Base-by-base conservation (phyloP, 64 coral and sea anemone genomes). In the Stichodactyla mertensii region DNA sequence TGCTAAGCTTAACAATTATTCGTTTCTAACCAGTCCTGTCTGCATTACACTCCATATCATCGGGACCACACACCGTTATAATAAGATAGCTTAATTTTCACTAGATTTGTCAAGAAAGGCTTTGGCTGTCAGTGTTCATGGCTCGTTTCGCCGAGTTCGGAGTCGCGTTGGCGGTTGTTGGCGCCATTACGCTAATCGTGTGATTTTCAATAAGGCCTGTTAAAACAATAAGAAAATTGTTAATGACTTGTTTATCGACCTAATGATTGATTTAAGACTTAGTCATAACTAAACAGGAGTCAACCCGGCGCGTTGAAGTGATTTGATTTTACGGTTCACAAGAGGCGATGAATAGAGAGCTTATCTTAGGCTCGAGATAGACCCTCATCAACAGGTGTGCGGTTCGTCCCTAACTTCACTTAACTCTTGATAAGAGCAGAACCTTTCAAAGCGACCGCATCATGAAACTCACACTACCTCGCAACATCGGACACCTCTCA, bases 191-290 rank as follows among this genome's bases (percentile, higher is more conserved):
- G 78, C 51, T 81, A 81, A 81, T 81, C 78, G 78, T 81, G 78
- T 28, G 51, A 81, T 81, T 81, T 81, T 81, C 78, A 81, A 81
- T 81, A 81, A 81, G 53, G 56, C 16, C 83, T 85, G 60, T 85
- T 85, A 31, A 85, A 85, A 85, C 83, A 85, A 85, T 85, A 85
- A 7, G 55, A 51, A 85, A 85, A 85, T 85, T 61, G 27, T 64
- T 85, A 85, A 85, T 85, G 60, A 85, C 54, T 64, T 64, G 60
- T 85, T 85, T 85, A 64, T 85, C 83, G 56, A 10, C 23, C 56
- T 61, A 85, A 64, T 85, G 55, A 85, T 64, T 85, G 55, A 85
- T 85, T 64, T 52, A 58, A 28, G 83, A 85, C 83, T 85, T 64
- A 85, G 60, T 23, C 83, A 85, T 85, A 85, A 85, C 55, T 64